Conservation (phyloP, 2,797 vertebrate genomes). For the Sebastes vulpes region DNA sequence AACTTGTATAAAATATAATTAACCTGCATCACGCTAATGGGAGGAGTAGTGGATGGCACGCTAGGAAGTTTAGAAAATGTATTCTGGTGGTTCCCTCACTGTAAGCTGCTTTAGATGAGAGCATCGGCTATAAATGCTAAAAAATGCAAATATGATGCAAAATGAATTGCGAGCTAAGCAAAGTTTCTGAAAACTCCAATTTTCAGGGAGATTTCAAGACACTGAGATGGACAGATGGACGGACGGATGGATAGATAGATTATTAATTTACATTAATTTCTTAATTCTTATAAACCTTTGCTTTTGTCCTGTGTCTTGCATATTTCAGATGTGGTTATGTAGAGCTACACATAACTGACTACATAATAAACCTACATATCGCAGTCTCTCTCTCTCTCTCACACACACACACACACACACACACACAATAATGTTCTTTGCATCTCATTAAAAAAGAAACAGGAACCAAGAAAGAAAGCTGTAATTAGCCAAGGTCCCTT, state of each 20-base stretch:
- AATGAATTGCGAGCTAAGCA: constrained; percentile 3
- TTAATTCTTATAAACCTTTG: background rate
- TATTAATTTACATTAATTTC: too few species aligned
- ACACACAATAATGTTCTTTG: background rate
- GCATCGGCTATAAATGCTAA: constrained; percentile 11
- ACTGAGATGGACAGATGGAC: background rate
- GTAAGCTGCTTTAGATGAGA: constrained; percentile 20
- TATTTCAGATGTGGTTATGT: background rate
- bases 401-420: background rate
- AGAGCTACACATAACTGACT: background rate
- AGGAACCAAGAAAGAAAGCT: constrained; percentile 8
- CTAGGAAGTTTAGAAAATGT: background rate
- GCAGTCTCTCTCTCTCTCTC: too few species aligned
- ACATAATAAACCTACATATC: too few species aligned
- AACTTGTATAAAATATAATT: background rate
- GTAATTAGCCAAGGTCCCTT: constrained; percentile 9
- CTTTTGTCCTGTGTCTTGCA: background rate
- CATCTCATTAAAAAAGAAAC: background rate
- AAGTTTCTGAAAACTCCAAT: background rate
- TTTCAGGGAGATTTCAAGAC: background rate
- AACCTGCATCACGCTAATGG: background rate
- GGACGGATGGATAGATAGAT: background rate
- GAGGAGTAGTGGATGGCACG: background rate
- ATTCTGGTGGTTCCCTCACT: constrained; percentile 15
- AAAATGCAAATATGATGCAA: constrained; percentile 41